Base-by-base conservation (phyloP, 2,888 invertebrate genomes). In the Dryobotodes eremita region DNA sequence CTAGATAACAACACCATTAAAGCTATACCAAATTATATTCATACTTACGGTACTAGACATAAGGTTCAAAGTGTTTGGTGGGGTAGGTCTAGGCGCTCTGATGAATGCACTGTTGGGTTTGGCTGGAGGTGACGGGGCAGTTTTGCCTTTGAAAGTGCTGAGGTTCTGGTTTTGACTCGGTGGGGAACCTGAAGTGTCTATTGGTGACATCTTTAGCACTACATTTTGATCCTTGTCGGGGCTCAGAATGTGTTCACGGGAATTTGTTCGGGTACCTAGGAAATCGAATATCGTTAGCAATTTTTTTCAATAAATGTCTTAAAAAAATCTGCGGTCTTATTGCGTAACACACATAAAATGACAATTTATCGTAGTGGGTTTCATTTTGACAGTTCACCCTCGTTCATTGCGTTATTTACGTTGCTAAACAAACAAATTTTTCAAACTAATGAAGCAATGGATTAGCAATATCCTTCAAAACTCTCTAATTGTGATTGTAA, bases 41-140 rank as follows among this genome's bases (percentile, higher is more conserved):
- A 79, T 86, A 95, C 97, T 96, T 94, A 97, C 97, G 76, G 97
- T 97, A 90, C 97, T 97, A 84, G 97, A 97, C 91, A 98, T 97
- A 90, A 98, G 97, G 95, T 98, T 98, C 84, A 98, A 95, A 59
- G 98, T 98, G 93, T 98, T 98, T 72, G 98, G 98, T 90, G 98
- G 98, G 88, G 98, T 98, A 2, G 98, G 98, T 91, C 98, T 96
- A 46, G 98, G 98, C 72, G 98, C 98, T 93, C 97, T 95, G 89
- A 98, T 94, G 92, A 97, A 95, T 82, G 96, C 90, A 89, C 97
- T 93, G 89, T 91, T 93, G 73, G 96, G 95, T 93, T 97, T 95
- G 65, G 94, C 95, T 61, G 97, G 96, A 48, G 97, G 97, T 48
- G 97, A 97, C 2, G 97, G 97, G 3, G 97, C 97, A 83, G 95